Evolutionary conservation across 2,113 vertebrate species (phyloP), one percentile per base, ranked within the genome.

Genomic region (Pelmatolapia mariae): DNA sequence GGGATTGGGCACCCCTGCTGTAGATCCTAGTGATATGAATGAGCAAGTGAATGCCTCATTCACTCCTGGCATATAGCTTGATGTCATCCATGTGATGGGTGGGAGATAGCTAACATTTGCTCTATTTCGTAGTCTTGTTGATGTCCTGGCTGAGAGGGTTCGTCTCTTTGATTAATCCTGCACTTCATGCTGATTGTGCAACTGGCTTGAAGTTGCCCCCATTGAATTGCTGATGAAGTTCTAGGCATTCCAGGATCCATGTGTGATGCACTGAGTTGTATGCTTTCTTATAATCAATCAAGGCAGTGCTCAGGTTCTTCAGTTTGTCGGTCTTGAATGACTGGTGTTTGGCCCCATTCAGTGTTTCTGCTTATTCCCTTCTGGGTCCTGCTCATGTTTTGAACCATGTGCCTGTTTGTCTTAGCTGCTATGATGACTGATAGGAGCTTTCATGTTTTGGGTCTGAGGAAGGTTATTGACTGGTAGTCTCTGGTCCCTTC

Each of bases 331-430:
- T 56, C 53, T 56, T 54, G 53, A 22, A 22, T 53, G 52, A 53
- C 19, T 54, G 53, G 53, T 54, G 53, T 54, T 7, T 54, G 10
- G 53, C 10, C n/a, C 53, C 53, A 54, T 54, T 54, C n/a, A 19
- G 50, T 19, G n/a, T 54, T 24, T 54, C 53, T 24, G 53, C n/a
- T 54, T 24, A 54, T 54, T 54, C 6, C 53, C 53, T 54, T 12
- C 53, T 1, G 53, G 53, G 0, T 22, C 53, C 53, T 54, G 53
- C n/a, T 54, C n/a, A 54, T 54, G 0, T 24, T 24, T 54, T 24
- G 53, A 56, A 56, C 11, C 53, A 56, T 56, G 53, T 56, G 53
- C 53, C 22, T 56, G 53, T 24, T 24, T 12, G 53, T 56, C 53
- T 56, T 56, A 56, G 6, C 53, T 24, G 53, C 53, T 56, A 56